Percentiles rank a stretch among this genome's conserved stretches.
Evolutionary conservation across 2,113 vertebrate genomes (phyloP).

Genomic region (human (Homo sapiens)): GRCh38 chr1:68688501-68689000

Average conservation of each 20-base stretch:
- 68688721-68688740: not conserved
- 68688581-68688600: no score
- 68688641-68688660: not conserved
- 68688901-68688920: not conserved
- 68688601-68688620: not conserved
- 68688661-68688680: not conserved
- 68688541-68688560: not conserved
- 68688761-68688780: not conserved
- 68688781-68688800: not conserved
- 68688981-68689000: not conserved
- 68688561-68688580: not conserved
- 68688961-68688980: not conserved
- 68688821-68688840: not conserved
- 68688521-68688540: slow-evolving; percentile 1
- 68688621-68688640: not conserved
- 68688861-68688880: not conserved
- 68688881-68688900: not conserved
- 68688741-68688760: not conserved
- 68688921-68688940: not conserved
- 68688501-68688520: not conserved
- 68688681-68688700: not conserved
- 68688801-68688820: not conserved
- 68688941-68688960: not conserved
- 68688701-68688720: not conserved
- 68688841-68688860: not conserved